phyloP scores from a whole-genome alignment of 1,140 invertebrate genomes.

The Penaeus vannamei region DNA sequence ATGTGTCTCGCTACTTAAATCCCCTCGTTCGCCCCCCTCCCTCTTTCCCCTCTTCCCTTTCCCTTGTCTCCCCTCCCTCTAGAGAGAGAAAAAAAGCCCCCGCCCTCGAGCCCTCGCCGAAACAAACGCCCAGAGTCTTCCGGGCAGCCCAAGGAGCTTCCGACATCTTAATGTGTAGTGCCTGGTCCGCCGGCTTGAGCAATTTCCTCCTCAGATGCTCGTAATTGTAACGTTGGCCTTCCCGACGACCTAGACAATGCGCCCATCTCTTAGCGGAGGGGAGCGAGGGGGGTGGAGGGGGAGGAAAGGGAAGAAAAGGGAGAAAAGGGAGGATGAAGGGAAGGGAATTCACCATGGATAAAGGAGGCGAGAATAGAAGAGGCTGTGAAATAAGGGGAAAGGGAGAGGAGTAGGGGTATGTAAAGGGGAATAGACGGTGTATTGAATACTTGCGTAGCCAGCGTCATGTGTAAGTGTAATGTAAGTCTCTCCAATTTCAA shows the following conservation, averaged over 20 bases:
- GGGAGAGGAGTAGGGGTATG: background rate
- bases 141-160: conserved; percentile 37
- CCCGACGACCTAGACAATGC: conserved; percentile 37
- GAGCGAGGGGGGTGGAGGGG: background rate
- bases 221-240: conserved; percentile 25
- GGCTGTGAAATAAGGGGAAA: background rate
- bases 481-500: too few relatives aligned
- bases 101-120: too few relatives aligned
- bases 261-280: background rate
- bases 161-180: conserved; percentile 31
- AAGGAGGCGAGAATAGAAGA: background rate
- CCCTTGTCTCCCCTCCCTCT: background rate
- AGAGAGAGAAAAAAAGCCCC: too few relatives aligned
- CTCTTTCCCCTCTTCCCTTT: background rate
- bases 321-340: background rate
- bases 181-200: background rate
- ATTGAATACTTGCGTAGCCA: too few relatives aligned
- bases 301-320: background rate
- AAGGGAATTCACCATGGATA: background rate
- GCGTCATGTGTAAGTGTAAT: too few relatives aligned
- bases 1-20: conserved; percentile 18
- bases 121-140: conserved; percentile 1
- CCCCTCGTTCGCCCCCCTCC: background rate
- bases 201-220: conserved; percentile 44
- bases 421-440: too few relatives aligned